These are phyloP conservation scores for Enteromius radiatus DNA, from an alignment of 2,797 vertebrate genomes.

Conservation along the genomic window DNA sequence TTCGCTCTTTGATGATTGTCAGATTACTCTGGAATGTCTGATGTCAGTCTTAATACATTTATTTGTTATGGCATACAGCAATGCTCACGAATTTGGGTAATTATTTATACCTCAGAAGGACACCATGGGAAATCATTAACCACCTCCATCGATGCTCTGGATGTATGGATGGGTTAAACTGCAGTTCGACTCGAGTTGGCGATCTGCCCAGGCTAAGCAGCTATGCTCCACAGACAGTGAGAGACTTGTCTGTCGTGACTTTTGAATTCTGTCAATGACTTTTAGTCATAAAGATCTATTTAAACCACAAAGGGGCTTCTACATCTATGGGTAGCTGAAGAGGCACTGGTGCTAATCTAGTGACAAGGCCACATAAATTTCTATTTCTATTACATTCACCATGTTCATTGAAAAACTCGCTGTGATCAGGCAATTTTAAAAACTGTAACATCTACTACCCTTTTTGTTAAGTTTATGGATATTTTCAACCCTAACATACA, in stretches of 20 bases:
- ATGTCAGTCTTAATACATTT: not conserved
- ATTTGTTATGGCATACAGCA: slow-evolving; percentile 17
- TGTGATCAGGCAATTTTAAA: not conserved
- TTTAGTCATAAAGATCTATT: slow-evolving; percentile 28
- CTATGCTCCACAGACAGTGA: slow-evolving; percentile 42
- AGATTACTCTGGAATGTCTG: slow-evolving; percentile 20
- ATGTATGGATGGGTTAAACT: slow-evolving; percentile 41
- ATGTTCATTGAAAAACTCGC: not conserved
- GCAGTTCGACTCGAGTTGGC: slow-evolving; percentile 41
- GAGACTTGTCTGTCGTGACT: slow-evolving; percentile 42
- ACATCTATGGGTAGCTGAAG: not conserved
- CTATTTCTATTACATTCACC: not conserved
- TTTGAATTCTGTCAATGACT: slow-evolving; percentile 24
- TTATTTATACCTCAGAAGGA: slow-evolving; percentile 15
- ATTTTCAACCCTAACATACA: not conserved
- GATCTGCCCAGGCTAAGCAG: slow-evolving; percentile 31
- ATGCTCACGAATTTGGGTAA: not conserved
- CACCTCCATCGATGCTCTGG: not conserved
- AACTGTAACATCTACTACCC: not conserved
- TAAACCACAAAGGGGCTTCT: slow-evolving; percentile 23
- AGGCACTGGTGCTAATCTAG: not conserved
- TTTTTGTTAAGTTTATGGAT: not conserved
- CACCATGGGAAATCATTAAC: slow-evolving; percentile 28
- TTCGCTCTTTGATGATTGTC: slow-evolving; percentile 31
- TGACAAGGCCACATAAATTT: not conserved